Base-by-base conservation (phyloP, 37 sponge, comb jelly and placozoan genomes). In the Diacarnus erythraeanus region DNA sequence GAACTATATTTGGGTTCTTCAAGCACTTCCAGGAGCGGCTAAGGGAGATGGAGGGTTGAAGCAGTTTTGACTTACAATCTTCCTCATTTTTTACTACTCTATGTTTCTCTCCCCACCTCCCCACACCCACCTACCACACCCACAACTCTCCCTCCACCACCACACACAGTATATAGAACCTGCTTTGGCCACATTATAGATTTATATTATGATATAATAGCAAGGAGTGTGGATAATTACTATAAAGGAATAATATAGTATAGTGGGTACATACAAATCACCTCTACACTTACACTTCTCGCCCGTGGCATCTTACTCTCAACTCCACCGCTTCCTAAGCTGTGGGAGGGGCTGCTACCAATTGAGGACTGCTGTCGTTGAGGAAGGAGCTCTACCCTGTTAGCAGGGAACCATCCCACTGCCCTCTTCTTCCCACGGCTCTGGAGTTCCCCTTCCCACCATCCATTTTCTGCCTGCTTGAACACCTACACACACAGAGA, bases 361-460 rank as follows among this genome's bases (percentile, higher is more conserved):
- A n/a, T n/a, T n/a, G n/a, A n/a, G 43, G 29, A 35, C 42, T 22
- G 33, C 3, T 47, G 34, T 4, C 69, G 29, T 23, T 26, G 33
- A 5, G 77, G 26, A 61, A 94, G 83, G 2, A 87, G 69, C 71
- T 89, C 79, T 29, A 94, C 91, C 18, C 77, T 34, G 29, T 86
- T 83, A 58, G 87, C 71, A 0, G 94, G 94, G 61, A 94, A 94
- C 94, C 94, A 89, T 3, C 94, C 94, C 18, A 47, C 31, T 56
- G 66, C 34, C 23, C 77, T 51, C 84, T 83, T 78, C 74, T 87
- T 81, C 23, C 94, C 94, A 35, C 94, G 44, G 41, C 54, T 70
- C 86, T 94, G 95, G 29, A 91, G 86, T 64, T 87, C 83, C 25
- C 95, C 95, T 70, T 85, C 86, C 92, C 94, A 94, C 95, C 95